Percentiles rank a stretch among this genome's conserved stretches.
phyloP scores from a whole-genome alignment of 2,113 vertebrate species.

The Microcebus tavaratra region DNA sequence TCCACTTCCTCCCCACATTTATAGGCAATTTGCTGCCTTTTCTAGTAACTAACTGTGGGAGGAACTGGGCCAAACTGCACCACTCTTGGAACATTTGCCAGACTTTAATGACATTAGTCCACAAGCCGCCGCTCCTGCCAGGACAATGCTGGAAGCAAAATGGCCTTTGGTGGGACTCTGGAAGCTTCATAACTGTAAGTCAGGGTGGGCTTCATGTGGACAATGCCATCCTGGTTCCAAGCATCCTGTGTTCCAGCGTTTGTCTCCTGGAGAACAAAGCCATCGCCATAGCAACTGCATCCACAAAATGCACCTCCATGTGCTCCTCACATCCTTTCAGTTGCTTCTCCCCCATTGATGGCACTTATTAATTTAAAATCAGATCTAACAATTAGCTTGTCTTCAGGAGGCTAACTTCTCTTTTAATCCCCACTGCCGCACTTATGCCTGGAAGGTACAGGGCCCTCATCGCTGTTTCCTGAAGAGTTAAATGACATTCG shows the following conservation, averaged over 20 bases:
- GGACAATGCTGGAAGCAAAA: neutral
- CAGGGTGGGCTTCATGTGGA: neutral
- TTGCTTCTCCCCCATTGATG: neutral
- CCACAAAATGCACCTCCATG: constrained; percentile 26
- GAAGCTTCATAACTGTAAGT: neutral
- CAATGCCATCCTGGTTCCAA: constrained; percentile 24
- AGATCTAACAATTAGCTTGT: constrained; percentile 71
- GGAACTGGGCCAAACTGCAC: neutral
- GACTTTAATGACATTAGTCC: neutral
- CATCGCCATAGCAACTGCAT: constrained; percentile 79
- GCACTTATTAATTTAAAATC: constrained; percentile 61
- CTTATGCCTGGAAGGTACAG: constrained; percentile 43
- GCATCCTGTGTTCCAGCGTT: constrained; percentile 55
- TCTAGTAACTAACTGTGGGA: neutral
- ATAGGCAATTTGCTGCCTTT: neutral
- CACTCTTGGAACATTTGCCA: neutral
- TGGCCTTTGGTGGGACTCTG: neutral
- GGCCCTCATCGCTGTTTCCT: constrained; percentile 41
- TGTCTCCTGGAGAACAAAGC: constrained; percentile 69
- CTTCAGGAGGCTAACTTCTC: constrained; percentile 63
- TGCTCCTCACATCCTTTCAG: neutral
- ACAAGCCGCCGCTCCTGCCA: neutral
- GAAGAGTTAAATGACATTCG: constrained; percentile 74
- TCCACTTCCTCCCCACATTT: neutral
- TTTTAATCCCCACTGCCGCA: constrained; percentile 35